Conservation (phyloP, 2,888 invertebrate species). For the Teleogryllus oceanicus region DNA sequence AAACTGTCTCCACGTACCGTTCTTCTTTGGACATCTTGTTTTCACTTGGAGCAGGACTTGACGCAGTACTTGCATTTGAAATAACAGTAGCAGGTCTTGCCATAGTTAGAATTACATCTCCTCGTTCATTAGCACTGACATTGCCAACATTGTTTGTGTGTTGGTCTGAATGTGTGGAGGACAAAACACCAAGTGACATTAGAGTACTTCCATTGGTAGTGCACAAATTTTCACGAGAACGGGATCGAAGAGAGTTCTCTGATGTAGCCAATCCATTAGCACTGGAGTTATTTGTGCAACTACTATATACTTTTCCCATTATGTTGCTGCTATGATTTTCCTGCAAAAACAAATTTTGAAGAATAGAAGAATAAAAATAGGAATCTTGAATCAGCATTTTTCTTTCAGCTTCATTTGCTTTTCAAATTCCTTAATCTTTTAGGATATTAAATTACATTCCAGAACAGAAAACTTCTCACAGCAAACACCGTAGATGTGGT, state of each 20-base stretch:
- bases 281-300: constrained; percentile 23
- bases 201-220: constrained; percentile 32
- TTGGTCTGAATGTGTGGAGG: constrained; percentile 24
- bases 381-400: neutral
- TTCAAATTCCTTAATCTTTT: neutral
- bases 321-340: constrained; percentile 28
- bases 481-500: too few relatives aligned
- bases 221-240: constrained; percentile 49
- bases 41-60: constrained; percentile 55
- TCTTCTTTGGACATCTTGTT: constrained; percentile 46
- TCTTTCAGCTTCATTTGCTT: too few relatives aligned
- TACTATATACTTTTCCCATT: constrained; percentile 35
- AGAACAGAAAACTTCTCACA: neutral
- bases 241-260: constrained; percentile 30
- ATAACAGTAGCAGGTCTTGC: constrained; percentile 65
- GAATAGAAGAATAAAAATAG: neutral
- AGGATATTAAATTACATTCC: constrained; percentile 41
- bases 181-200: constrained; percentile 26
- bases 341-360: constrained; percentile 29
- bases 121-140: constrained; percentile 12
- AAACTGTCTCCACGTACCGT: neutral
- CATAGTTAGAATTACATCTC: constrained; percentile 61
- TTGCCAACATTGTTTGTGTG: constrained; percentile 11
- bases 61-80: constrained; percentile 59
- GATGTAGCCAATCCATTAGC: constrained; percentile 4